Percentiles rank a stretch among this genome's conserved stretches.
Conservation (phyloP, 2,113 vertebrate species). For the Myotis yumanensis region DNA sequence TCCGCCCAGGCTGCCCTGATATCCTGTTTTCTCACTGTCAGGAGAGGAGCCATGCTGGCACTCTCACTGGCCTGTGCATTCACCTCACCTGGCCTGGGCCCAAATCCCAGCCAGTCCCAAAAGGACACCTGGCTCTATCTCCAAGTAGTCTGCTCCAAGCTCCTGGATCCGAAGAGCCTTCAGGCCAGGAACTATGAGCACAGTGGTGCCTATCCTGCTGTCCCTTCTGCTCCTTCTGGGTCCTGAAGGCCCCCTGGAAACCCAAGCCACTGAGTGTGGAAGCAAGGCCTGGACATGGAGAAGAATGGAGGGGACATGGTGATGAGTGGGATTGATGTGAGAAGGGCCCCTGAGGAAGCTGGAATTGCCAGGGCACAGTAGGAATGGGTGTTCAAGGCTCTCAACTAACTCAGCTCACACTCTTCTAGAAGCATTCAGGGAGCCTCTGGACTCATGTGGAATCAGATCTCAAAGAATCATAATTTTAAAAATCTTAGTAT, state of each 20-base stretch:
- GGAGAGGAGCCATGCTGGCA: not conserved
- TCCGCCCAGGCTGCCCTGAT: not conserved
- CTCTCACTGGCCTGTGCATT: not conserved
- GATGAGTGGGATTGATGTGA: not conserved
- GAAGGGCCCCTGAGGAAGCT: not conserved
- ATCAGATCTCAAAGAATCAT: not conserved
- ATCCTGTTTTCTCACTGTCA: not conserved
- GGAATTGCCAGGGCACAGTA: not conserved
- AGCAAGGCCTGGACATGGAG: not conserved
- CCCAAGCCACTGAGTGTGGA: slow-evolving; percentile 46
- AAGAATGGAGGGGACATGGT: not conserved
- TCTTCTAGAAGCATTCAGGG: not conserved
- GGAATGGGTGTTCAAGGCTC: not conserved
- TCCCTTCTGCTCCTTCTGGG: slow-evolving; percentile 24
- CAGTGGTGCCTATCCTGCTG: slow-evolving; percentile 24
- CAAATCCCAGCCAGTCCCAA: not conserved
- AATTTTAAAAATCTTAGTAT: not conserved
- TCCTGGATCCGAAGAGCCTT: not conserved
- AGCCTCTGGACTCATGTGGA: not conserved
- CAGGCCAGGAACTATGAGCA: not conserved
- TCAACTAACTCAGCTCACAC: not conserved
- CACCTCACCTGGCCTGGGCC: not conserved
- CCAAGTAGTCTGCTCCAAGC: not conserved
- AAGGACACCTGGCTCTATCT: not conserved
- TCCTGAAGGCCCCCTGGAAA: not conserved